Conservation (phyloP, 2,888 invertebrate genomes). For the Drosophila flavopinicola region DNA sequence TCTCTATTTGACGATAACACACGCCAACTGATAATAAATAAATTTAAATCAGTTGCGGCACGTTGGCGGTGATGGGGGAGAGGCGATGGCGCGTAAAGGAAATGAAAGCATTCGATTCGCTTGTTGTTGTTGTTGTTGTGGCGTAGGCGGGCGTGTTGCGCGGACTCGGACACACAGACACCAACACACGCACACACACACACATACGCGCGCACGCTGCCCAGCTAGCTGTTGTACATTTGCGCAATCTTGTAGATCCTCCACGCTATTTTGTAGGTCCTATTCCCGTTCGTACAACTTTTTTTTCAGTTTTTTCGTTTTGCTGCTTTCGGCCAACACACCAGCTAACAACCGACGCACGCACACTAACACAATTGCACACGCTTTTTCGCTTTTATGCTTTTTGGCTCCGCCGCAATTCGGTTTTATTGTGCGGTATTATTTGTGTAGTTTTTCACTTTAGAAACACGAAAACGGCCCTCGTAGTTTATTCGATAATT, state of each 20-base stretch:
- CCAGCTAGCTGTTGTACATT: conserved; percentile 61
- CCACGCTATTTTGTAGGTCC: conserved; percentile 18
- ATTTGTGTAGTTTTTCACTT: conserved; percentile 13
- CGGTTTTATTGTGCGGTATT: conserved; percentile 33
- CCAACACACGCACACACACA: conserved; percentile 23
- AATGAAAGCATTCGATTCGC: conserved; percentile 50
- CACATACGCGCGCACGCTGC: conserved; percentile 30
- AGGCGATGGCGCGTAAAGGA: conserved; percentile 27
- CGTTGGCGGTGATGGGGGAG: conserved; percentile 4
- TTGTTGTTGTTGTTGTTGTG: conserved; percentile 16
- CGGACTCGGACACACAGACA: conserved; percentile 30
- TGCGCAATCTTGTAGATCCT: conserved; percentile 52
- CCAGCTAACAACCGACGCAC: conserved; percentile 64
- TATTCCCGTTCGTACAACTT: conserved; percentile 31
- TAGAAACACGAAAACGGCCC: conserved; percentile 23
- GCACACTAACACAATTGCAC: conserved; percentile 69
- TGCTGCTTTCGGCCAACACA: conserved; percentile 61
- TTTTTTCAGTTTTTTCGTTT: conserved; percentile 45
- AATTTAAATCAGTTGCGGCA: conserved; percentile 26
- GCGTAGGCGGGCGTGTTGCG: conserved; percentile 54
- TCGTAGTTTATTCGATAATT: conserved; percentile 22
- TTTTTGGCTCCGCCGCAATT: conserved; percentile 22
- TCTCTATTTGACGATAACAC: no score
- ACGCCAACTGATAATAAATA: conserved; percentile 33
- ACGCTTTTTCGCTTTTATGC: conserved; percentile 64